A percentile compares a stretch with the other conserved stretches of the same genome.
phyloP scores from a whole-genome alignment of 2,888 invertebrate species.

The Rhynchonema sp. region DNA sequence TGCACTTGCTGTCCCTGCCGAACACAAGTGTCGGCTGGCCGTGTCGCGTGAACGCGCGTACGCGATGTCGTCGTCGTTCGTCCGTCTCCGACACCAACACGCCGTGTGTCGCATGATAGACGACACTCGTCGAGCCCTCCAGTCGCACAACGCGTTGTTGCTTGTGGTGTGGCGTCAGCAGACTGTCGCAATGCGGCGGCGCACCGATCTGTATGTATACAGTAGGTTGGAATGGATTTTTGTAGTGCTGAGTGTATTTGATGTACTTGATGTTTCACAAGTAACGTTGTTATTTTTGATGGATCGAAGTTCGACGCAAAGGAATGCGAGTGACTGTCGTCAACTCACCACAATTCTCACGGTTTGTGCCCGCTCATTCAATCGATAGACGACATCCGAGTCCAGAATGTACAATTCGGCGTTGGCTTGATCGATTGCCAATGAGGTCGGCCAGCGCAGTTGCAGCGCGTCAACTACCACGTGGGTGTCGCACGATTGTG shows the following conservation, averaged over 20 bases:
- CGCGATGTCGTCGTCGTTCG: slow-evolving; percentile 64
- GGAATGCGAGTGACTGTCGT: too few species aligned
- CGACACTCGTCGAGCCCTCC: slow-evolving; percentile 52
- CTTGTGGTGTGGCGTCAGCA: background rate
- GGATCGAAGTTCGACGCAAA: too few species aligned
- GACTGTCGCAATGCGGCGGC: background rate
- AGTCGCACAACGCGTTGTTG: background rate
- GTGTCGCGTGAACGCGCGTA: slow-evolving; percentile 6
- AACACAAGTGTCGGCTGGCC: slow-evolving; percentile 3
- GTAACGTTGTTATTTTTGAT: too few species aligned
- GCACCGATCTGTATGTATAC: too few species aligned
- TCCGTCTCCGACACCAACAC: slow-evolving; percentile 83
- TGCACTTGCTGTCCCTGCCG: slow-evolving; percentile 27
- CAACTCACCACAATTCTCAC: too few species aligned
- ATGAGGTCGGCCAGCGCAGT: slow-evolving; percentile 89
- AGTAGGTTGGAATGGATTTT: too few species aligned
- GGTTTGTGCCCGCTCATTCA: background rate
- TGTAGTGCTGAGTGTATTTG: too few species aligned
- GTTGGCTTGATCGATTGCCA: slow-evolving; percentile 78
- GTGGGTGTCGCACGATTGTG: background rate
- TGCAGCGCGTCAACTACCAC: slow-evolving; percentile 45
- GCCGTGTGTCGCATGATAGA: slow-evolving; percentile 74
- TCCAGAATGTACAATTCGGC: slow-evolving; percentile 87
- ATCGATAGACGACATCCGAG: slow-evolving; percentile 35
- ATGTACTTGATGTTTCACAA: too few species aligned